Conservation (phyloP, 2,888 invertebrate genomes). For the Agrotis clavis region DNA sequence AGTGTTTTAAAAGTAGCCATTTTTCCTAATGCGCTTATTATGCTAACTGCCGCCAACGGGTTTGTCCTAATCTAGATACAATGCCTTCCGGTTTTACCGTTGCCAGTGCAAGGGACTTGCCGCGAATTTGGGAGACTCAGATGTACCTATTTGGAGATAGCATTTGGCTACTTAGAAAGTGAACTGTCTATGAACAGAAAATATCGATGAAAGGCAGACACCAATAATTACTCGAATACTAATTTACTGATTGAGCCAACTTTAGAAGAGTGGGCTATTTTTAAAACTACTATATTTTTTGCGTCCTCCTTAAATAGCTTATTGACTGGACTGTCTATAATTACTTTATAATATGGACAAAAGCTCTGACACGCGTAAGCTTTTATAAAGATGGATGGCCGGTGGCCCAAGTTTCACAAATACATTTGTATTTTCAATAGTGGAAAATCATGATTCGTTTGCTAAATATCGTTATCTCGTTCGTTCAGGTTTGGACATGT, state of each 20-base stretch:
- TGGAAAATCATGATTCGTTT: conserved; percentile 27
- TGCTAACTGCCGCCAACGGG: conserved; percentile 64
- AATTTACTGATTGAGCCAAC: conserved; percentile 4
- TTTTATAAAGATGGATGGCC: conserved; percentile 22
- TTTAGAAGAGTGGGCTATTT: conserved; percentile 17
- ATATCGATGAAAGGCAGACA: conserved; percentile 10
- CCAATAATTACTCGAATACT: conserved; percentile 9
- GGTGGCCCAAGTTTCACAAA: not conserved
- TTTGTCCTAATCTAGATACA: conserved; percentile 59
- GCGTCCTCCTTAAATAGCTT: conserved; percentile 9
- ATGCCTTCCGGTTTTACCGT: conserved; percentile 48
- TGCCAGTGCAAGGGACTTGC: conserved; percentile 44
- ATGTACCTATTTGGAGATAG: not conserved
- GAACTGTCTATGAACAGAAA: conserved; percentile 1
- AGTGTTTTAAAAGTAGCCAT: conserved; percentile 35
- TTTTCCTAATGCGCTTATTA: conserved; percentile 61
- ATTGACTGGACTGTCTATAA: conserved; percentile 9
- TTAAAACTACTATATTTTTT: conserved; percentile 3
- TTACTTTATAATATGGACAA: conserved; percentile 13
- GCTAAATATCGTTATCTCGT: conserved; percentile 22
- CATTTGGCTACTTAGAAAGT: conserved; percentile 16
- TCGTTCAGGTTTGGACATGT: conserved; percentile 46
- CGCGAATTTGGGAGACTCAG: conserved; percentile 21
- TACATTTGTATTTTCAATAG: conserved; percentile 20
- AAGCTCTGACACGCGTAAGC: conserved; percentile 16